phyloP scores from a whole-genome alignment of 2,888 invertebrate species.

The Branchinecta sandiegonensis region DNA sequence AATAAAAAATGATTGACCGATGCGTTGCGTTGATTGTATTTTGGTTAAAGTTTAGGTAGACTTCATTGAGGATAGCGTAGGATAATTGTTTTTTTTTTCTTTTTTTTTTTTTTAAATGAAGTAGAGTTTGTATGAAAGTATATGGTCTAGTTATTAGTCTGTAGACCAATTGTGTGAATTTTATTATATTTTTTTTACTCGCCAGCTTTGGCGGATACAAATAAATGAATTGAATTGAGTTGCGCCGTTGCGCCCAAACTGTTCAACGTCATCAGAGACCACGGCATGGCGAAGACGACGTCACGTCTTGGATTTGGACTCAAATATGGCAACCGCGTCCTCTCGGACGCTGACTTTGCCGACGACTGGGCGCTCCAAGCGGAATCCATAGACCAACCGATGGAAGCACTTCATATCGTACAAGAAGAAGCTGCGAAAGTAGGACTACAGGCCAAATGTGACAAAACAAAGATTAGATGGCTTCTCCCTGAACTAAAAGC shows the following conservation, averaged over 20 bases:
- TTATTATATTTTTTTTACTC: too few relatives aligned
- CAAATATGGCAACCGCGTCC: background rate
- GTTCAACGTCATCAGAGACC: background rate
- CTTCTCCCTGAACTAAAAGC: slow-evolving; percentile 7
- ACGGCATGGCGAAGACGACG: background rate
- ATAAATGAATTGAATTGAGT: too few relatives aligned
- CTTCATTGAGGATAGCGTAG: too few relatives aligned
- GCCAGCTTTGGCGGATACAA: too few relatives aligned
- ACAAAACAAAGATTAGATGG: background rate
- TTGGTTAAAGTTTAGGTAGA: too few relatives aligned
- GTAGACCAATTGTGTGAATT: too few relatives aligned
- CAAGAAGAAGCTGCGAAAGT: background rate
- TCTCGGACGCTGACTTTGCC: background rate
- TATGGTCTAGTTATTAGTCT: too few relatives aligned
- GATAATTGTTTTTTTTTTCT: too few relatives aligned
- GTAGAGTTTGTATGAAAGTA: too few relatives aligned
- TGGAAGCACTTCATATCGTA: background rate
- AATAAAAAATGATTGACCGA: too few relatives aligned
- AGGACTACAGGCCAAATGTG: background rate
- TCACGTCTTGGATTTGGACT: background rate
- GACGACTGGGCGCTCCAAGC: background rate
- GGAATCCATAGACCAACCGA: background rate
- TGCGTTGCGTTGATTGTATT: too few relatives aligned
- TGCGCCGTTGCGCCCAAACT: background rate
- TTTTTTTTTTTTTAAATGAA: too few relatives aligned